Evolutionary conservation across 2,888 invertebrate genomes (phyloP).

Genomic region (Hetaerina titia): DNA sequence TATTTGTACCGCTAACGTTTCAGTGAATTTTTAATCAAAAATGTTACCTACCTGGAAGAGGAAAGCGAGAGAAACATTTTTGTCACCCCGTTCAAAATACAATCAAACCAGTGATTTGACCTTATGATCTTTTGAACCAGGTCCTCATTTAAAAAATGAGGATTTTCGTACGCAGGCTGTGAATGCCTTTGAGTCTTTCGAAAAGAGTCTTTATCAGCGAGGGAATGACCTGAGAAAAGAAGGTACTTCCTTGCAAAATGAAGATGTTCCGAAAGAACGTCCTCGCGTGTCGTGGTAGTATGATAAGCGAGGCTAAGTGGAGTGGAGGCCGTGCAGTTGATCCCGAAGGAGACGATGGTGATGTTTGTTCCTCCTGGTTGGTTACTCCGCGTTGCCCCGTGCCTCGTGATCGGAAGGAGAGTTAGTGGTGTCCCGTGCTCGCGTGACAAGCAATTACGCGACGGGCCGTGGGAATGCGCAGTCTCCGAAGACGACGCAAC

Average conservation of each 20-base stretch:
- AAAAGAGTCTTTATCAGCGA: not conserved
- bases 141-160: no score
- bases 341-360: not conserved
- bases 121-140: no score
- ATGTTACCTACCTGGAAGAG: no score
- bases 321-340: not conserved
- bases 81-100: no score
- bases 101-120: no score
- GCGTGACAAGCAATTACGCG: conserved; percentile 32
- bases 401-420: not conserved
- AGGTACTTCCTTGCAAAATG: not conserved
- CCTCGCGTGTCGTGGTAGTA: not conserved
- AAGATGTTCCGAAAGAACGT: not conserved
- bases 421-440: not conserved
- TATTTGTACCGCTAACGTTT: no score
- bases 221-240: not conserved
- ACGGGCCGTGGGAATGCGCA: conserved; percentile 15
- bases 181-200: no score
- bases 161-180: no score
- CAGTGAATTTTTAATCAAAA: no score
- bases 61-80: no score
- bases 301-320: not conserved
- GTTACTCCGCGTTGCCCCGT: not conserved
- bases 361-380: not conserved
- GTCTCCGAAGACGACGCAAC: conserved; percentile 12